Base-by-base conservation (phyloP, 2,113 vertebrate species). In the Nesoenas mayeri region DNA sequence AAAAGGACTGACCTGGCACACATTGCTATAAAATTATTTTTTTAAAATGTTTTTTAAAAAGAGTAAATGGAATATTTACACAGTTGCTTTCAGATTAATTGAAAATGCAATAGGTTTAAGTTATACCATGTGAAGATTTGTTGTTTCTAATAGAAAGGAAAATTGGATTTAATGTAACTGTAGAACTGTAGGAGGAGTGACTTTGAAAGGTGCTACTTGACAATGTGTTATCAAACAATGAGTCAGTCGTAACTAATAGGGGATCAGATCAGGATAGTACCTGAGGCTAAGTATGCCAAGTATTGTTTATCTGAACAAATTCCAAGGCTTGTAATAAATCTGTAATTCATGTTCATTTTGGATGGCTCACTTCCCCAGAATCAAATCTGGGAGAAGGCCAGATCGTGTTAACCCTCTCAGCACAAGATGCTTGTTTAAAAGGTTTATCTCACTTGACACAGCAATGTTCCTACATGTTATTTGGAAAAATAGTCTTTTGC, bases 271-370 rank as follows among this genome's bases (percentile, higher is more conserved):
- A 47, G 44, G 24, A 42, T 57, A 36, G 53, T 90, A 93, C 91
- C 70, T 95, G 53, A 19, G 57, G 64, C 38, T 70, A 69, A 65
- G 42, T 79, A 36, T 67, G 51, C 50, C 54, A 79, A n/a, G 58
- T 82, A 44, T n/a, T 95, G 62, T 61, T 91, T 91, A 72, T 81
- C 73, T 89, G 91, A 94, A 79, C 66, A 79, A 78, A 95, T 92
- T 82, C 83, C 86, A 85, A 85, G 79, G 22, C 88, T 91, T 8
- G 31, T 71, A 93, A 92, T 58, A 93, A 85, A 87, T 93, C 56
- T 12, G 4, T 78, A 71, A 67, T 69, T 94, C 47, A 24, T 72
- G 64, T 82, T 95, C 53, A 54, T 70, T 87, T 89, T 88, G 54
- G 86, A 57, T 95, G 88, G 47, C 79, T 96, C 81, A 10, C 61